These are phyloP conservation scores for Bufo bufo DNA, from an alignment of 2,113 vertebrate species.

Conservation along the genomic window DNA sequence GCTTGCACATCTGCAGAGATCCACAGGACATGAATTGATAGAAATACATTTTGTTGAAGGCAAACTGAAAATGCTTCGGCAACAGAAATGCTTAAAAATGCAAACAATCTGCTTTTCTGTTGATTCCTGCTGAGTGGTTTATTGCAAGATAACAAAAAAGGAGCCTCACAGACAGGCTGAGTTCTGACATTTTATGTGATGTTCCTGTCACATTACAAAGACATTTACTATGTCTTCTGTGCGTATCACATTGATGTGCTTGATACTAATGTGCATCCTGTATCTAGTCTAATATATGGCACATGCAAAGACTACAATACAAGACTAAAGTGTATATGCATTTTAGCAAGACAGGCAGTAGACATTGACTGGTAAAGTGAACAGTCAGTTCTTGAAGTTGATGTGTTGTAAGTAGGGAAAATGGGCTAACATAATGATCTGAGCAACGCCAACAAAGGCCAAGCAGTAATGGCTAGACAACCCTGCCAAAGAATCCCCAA, in stretches of 20 bases:
- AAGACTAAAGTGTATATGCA: background rate
- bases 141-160: slow-evolving; percentile 47
- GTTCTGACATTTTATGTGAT: slow-evolving; percentile 37
- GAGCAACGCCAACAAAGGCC: no score
- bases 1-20: slow-evolving; percentile 42
- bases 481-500: no score
- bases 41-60: slow-evolving; percentile 47
- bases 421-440: no score
- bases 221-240: slow-evolving; percentile 24
- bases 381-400: no score
- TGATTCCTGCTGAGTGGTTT: slow-evolving; percentile 44
- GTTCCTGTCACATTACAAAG: slow-evolving; percentile 13
- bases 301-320: background rate
- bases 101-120: slow-evolving; percentile 56
- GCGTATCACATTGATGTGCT: slow-evolving; percentile 26
- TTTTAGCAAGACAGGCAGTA: background rate
- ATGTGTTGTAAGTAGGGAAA: no score
- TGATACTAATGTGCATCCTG: background rate
- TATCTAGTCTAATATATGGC: background rate
- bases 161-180: slow-evolving; percentile 1
- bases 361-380: no score
- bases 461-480: no score
- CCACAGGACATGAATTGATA: slow-evolving; percentile 47
- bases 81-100: slow-evolving; percentile 55
- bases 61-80: slow-evolving; percentile 40